phyloP scores from a whole-genome alignment of 2,113 vertebrate species.

The Addax nasomaculatus region DNA sequence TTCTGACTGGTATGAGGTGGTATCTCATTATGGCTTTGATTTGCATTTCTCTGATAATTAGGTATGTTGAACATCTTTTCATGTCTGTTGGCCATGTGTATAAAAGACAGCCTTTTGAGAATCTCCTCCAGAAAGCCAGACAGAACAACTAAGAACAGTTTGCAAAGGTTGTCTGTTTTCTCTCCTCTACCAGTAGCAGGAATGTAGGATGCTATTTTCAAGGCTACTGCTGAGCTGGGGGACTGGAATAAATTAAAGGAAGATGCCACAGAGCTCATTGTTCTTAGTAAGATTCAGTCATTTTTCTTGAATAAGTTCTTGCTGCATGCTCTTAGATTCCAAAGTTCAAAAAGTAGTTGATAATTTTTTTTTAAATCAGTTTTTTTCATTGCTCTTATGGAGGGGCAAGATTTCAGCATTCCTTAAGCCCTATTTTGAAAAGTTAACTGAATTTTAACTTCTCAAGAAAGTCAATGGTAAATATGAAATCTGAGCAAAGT shows the following conservation, averaged over 20 bases:
- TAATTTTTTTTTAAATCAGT: background rate
- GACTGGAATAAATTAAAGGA: background rate
- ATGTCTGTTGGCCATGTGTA: background rate
- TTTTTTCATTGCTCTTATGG: background rate
- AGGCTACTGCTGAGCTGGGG: background rate
- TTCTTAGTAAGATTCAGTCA: background rate
- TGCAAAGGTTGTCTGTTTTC: background rate
- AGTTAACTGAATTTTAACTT: conserved; percentile 10
- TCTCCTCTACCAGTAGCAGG: background rate
- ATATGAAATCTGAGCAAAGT: background rate
- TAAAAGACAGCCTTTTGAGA: background rate
- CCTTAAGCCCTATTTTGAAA: background rate
- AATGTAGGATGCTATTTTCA: background rate
- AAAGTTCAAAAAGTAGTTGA: background rate
- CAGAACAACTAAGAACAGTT: background rate
- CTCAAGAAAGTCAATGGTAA: background rate
- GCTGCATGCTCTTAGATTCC: background rate
- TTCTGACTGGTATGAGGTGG: background rate
- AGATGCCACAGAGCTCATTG: background rate
- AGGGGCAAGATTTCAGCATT: background rate
- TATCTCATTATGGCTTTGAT: background rate
- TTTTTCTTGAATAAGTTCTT: background rate
- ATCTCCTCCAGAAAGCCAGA: background rate
- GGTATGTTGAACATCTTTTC: background rate
- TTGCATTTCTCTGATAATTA: background rate